phyloP scores from a whole-genome alignment of 2,888 invertebrate species.

The Fabriciana adippe region DNA sequence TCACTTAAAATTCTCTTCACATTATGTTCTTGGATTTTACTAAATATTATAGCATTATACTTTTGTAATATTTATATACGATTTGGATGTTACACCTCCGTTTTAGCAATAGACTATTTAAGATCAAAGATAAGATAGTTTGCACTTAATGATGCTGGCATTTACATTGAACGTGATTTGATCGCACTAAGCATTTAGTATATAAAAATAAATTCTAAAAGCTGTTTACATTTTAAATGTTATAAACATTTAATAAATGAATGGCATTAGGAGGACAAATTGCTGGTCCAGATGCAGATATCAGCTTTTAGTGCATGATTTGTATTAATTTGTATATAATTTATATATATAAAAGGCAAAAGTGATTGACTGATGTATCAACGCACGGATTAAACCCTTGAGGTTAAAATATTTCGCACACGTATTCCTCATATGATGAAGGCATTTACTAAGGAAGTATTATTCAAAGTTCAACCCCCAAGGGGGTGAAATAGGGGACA shows the following conservation, averaged over 20 bases:
- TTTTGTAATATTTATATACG: not conserved
- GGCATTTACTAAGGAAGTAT: no score
- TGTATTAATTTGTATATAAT: no score
- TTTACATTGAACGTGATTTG: constrained; percentile 32
- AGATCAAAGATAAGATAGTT: constrained; percentile 35
- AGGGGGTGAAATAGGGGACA: no score
- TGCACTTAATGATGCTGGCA: constrained; percentile 35
- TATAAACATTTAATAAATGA: constrained; percentile 11
- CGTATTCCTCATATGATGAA: no score
- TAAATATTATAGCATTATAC: not conserved
- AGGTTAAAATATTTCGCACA: no score
- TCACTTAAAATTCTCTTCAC: no score
- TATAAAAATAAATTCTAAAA: constrained; percentile 15
- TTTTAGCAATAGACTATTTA: constrained; percentile 25
- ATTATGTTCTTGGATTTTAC: not conserved
- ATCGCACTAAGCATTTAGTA: constrained; percentile 20
- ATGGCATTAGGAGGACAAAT: constrained; percentile 1
- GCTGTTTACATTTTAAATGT: constrained; percentile 3
- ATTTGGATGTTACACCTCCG: constrained; percentile 23
- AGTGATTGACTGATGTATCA: no score
- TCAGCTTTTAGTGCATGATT: no score
- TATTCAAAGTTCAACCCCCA: no score
- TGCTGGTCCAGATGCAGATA: no score
- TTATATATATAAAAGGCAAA: no score
- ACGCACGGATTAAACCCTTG: no score